Conservation (phyloP, 2,113 vertebrate species). For the Prionailurus bengalensis region DNA sequence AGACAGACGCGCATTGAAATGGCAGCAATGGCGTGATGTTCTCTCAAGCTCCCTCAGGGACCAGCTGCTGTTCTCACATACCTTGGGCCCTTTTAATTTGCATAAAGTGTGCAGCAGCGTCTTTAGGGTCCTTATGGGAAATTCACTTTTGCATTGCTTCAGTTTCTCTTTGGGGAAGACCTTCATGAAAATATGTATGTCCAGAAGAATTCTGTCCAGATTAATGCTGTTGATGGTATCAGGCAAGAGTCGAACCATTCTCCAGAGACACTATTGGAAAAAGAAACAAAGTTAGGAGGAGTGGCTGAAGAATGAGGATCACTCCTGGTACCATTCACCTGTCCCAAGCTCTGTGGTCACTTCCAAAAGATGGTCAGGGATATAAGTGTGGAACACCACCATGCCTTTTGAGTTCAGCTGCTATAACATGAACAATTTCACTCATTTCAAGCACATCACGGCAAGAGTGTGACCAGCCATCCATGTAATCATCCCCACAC, state of each 20-base stretch:
- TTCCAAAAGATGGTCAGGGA: background rate
- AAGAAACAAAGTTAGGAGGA: background rate
- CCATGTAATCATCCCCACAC: background rate
- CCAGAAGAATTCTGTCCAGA: conserved; percentile 96
- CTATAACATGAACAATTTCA: background rate
- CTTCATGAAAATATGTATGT: conserved; percentile 98
- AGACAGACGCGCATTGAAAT: background rate
- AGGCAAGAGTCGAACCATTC: conserved; percentile 97
- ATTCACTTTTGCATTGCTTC: conserved; percentile 97
- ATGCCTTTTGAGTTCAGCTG: background rate
- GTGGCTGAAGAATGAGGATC: background rate
- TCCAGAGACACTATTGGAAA: conserved; percentile 95
- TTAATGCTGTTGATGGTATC: conserved; percentile 96
- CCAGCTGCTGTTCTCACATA: conserved; percentile 74
- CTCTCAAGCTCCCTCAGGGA: background rate
- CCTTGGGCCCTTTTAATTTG: conserved; percentile 96
- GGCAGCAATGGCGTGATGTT: background rate
- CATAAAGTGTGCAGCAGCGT: conserved; percentile 96
- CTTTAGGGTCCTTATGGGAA: conserved; percentile 97
- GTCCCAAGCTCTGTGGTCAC: background rate
- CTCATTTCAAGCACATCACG: background rate
- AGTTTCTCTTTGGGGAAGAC: conserved; percentile 98
- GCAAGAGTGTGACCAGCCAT: background rate
- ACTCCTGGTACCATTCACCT: background rate
- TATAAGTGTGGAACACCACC: background rate